Base-by-base conservation (phyloP, 2,797 vertebrate genomes). In the Naso thynnoides region DNA sequence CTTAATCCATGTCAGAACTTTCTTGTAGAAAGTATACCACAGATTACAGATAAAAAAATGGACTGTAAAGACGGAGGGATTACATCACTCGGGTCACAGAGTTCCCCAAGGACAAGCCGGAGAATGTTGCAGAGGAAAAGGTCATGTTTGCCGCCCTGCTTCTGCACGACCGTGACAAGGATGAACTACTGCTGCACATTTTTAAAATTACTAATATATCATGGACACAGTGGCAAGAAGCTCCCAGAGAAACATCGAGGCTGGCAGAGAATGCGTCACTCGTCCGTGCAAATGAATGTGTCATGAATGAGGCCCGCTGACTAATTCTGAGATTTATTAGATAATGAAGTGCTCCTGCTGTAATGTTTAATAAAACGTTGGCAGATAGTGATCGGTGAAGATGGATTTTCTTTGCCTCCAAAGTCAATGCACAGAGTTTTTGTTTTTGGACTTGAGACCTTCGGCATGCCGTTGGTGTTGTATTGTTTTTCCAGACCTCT, bases 71-170 rank as follows among this genome's bases (percentile, higher is more conserved):
- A 31, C 10, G 13, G 33, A 59, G 47, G 13, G 57, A 24, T 55
- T 44, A 55, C 39, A 38, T 56, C 55, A 55, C 45, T 23, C 55
- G 33, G 54, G 70, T 66, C 50, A 65, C 24, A 55, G 39, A 53
- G 45, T 33, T 52, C 42, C 63, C 33, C 18, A 21, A 21, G 31
- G 75, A 70, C 16, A 55, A 56, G 50, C 50, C 29, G 15, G 16
- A 38, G 58, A 58, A 39, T 57, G 56, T 55, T 72, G 55, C 57
- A 47, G 59, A 45, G 45, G 61, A 62, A 55, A 83, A 79, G 81
- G 76, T 73, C 71, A 64, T 2, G 31, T 44, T 49, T 14, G 57
- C 42, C 14, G 26, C 47, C 29, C 19, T 24, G 50, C 52, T 29
- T 44, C 41, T 39, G 53, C 24, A 5, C 4, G 2, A 65, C 18